Percentiles rank a stretch among this genome's conserved stretches.
These are phyloP conservation scores for Meloidogyne exigua DNA, from an alignment of 1,140 invertebrate genomes.

Conservation along the genomic window DNA sequence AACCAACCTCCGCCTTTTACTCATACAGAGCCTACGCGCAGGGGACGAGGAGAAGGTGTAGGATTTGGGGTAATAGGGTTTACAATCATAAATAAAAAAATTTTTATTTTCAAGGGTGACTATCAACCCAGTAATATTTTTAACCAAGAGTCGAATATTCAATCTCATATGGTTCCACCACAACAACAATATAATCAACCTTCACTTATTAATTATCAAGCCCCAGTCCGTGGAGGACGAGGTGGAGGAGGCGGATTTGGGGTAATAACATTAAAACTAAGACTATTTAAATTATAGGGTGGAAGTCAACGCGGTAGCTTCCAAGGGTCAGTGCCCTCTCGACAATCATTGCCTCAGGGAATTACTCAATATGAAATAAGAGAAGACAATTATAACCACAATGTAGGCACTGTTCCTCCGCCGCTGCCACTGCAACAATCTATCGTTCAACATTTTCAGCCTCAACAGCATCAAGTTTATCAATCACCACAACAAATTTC, in stretches of 20 bases:
- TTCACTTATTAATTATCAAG: neutral
- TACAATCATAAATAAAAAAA: neutral
- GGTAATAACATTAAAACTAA: neutral
- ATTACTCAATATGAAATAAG: neutral
- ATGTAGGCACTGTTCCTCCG: neutral
- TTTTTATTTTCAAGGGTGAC: neutral
- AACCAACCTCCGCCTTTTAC: neutral
- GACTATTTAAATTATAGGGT: neutral
- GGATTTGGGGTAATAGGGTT: neutral
- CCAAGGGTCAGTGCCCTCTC: neutral
- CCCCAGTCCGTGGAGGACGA: neutral
- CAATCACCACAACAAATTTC: neutral
- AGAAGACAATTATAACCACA: neutral
- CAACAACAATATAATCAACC: neutral
- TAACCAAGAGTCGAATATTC: neutral
- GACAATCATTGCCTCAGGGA: neutral
- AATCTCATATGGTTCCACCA: neutral
- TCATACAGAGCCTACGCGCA: neutral
- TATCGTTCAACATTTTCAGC: neutral
- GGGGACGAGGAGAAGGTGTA: neutral
- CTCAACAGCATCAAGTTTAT: neutral
- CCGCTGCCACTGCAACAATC: neutral
- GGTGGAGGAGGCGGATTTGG: constrained; percentile 1
- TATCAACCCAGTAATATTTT: neutral
- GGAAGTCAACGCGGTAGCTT: neutral